These are phyloP conservation scores for Erebia palarica DNA, from an alignment of 2,888 invertebrate genomes.

Conservation along the genomic window DNA sequence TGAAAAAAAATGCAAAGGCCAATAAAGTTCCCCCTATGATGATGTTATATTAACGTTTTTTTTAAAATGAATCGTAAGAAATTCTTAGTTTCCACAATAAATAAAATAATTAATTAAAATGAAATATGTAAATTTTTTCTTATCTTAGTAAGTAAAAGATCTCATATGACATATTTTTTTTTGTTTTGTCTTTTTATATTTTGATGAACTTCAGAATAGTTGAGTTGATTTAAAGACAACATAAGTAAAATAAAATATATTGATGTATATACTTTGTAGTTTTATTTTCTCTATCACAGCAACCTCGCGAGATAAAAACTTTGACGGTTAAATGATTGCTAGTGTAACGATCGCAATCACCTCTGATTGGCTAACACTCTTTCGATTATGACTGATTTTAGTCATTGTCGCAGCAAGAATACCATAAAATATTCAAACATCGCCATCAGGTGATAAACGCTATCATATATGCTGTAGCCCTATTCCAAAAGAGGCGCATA, in stretches of 20 bases:
- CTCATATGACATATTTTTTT: conserved; percentile 81
- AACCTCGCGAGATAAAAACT: neutral
- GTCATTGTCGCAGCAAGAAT: no score
- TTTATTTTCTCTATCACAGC: conserved; percentile 50
- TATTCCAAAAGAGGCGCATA: no score
- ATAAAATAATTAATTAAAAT: conserved; percentile 65
- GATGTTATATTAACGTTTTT: conserved; percentile 47
- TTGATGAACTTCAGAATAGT: conserved; percentile 80
- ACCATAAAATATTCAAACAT: no score
- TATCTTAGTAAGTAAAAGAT: conserved; percentile 82
- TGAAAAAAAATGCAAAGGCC: conserved; percentile 1
- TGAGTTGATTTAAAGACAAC: conserved; percentile 83
- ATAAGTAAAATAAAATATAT: conserved; percentile 83
- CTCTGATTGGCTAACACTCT: no score
- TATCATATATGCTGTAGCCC: no score
- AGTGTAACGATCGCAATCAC: no score
- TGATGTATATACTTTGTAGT: conserved; percentile 77
- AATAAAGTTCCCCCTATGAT: conserved; percentile 32
- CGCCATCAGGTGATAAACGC: no score
- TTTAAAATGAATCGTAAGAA: conserved; percentile 70
- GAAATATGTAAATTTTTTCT: conserved; percentile 79
- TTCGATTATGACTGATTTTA: no score
- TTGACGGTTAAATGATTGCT: no score
- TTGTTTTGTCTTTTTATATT: conserved; percentile 83
- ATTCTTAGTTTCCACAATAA: conserved; percentile 67